These are phyloP conservation scores for Probosciger aterrimus DNA, from an alignment of 2,113 vertebrate genomes.

Conservation along the genomic window DNA sequence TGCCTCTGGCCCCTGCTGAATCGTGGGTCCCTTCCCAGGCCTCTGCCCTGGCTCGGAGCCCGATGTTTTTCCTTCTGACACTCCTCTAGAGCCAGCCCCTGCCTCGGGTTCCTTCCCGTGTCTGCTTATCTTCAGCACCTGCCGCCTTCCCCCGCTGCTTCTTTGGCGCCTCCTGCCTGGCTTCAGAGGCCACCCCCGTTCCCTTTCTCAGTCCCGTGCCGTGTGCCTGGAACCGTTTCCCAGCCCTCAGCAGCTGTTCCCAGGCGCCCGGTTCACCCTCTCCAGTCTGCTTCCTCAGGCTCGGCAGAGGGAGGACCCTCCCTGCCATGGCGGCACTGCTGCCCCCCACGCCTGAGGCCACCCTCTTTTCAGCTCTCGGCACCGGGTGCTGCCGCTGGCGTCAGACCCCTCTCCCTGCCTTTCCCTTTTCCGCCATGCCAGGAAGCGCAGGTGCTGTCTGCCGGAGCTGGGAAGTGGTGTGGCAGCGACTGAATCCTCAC, in stretches of 20 bases:
- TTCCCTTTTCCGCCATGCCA: not conserved
- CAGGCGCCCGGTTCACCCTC: rapidly evolving
- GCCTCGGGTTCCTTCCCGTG: not conserved
- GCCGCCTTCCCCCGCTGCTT: rapidly evolving
- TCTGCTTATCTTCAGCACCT: not conserved
- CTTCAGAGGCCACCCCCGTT: too few species aligned
- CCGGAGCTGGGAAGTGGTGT: not conserved
- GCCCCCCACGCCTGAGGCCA: rapidly evolving
- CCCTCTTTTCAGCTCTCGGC: rapidly evolving
- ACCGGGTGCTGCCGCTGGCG: rapidly evolving
- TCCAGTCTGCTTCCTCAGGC: not conserved
- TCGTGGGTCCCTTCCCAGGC: rapidly evolving
- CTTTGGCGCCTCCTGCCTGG: not conserved
- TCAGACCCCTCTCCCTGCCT: not conserved
- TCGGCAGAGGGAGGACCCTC: not conserved
- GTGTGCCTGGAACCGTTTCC: rapidly evolving
- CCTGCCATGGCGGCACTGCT: not conserved
- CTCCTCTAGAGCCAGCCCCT: not conserved
- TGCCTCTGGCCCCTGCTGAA: not conserved
- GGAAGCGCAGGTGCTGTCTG: not conserved
- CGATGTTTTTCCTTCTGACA: not conserved
- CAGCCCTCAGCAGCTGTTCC: not conserved
- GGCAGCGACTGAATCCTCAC: not conserved
- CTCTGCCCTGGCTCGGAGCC: not conserved
- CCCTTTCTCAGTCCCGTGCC: not conserved